Base-by-base conservation (phyloP, 2,888 invertebrate species). In the Polydrusus cervinus region DNA sequence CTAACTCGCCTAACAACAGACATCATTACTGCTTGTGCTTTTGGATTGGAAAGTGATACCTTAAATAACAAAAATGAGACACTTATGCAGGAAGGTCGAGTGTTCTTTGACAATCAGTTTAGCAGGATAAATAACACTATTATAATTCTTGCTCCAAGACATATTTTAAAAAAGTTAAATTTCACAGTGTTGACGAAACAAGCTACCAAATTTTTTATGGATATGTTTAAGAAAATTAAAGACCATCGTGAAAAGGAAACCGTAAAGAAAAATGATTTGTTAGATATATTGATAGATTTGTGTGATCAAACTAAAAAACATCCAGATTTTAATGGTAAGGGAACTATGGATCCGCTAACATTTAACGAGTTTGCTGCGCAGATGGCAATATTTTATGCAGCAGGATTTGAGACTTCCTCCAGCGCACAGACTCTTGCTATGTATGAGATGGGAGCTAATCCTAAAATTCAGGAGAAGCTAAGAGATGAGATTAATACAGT, bases 31-130 rank as follows among this genome's bases (percentile, higher is more conserved):
- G 43, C 74, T 9, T 88, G 76, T 70, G 90, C 90, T 13, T 91
- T 91, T 80, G 91, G 91, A 16, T 86, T 91, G 9, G 89, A 91
- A 75, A 89, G 89, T 76, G 89, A 91, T 78, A 89, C 89, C 16
- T 88, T 91, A 51, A 86, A 87, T 55, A 87, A 89, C 80, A 85
- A 89, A 0, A 86, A 90, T 73, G 87, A 89, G 0, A 80, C 78
- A 34, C 90, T 91, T 81, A 18, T 80, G 49, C 57, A 78, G 43
- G 79, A 82, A 38, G 80, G 76, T 7, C 80, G 78, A 45, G 18
- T 25, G 11, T 77, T 83, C 47, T 81, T 83, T 45, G 82, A 84
- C 38, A 60, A 75, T 38, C 81, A 81, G 47, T 81, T 79, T 79
- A 79, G 74, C 38, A 55, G 76, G 9, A 77, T 49, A 43, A 79